Conservation (phyloP, 2,888 invertebrate genomes). For the Drosophila yooni region DNA sequence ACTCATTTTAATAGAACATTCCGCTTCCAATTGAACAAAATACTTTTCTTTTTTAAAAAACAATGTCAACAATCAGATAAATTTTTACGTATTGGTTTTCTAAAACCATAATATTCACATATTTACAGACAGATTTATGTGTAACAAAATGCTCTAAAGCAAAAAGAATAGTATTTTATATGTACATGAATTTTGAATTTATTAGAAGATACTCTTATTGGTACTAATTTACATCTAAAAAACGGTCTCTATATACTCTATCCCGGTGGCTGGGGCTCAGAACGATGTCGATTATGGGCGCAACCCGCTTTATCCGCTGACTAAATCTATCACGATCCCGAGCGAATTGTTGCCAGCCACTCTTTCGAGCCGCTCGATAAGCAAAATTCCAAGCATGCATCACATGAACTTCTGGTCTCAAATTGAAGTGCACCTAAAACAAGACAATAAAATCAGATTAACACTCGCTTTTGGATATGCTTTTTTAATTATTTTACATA, state of each 20-base stretch:
- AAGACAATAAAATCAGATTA: conserved; percentile 16
- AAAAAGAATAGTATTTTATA: conserved; percentile 22
- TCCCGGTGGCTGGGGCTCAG: conserved; percentile 80
- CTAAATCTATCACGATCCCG: conserved; percentile 85
- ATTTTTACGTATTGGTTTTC: conserved; percentile 12
- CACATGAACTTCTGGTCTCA: conserved; percentile 86
- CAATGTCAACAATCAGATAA: conserved; percentile 11
- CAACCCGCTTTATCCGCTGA: conserved; percentile 75
- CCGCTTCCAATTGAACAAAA: not conserved
- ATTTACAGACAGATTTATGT: conserved; percentile 10
- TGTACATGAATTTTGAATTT: conserved; percentile 57
- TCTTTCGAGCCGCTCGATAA: conserved; percentile 87
- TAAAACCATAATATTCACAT: conserved; percentile 10
- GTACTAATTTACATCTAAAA: conserved; percentile 64
- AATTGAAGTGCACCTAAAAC: conserved; percentile 87
- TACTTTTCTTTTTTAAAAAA: conserved; percentile 1
- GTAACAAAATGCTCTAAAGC: conserved; percentile 6
- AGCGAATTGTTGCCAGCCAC: conserved; percentile 87
- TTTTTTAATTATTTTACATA: conserved; percentile 8
- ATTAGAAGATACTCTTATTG: conserved; percentile 33
- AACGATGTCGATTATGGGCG: conserved; percentile 73
- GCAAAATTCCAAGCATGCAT: conserved; percentile 88
- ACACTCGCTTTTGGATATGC: not conserved
- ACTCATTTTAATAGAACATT: not conserved
- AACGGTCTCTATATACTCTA: conserved; percentile 79